Evolutionary conservation across 2,113 vertebrate species (phyloP).

Genomic region (Phodopus roborovskii): DNA sequence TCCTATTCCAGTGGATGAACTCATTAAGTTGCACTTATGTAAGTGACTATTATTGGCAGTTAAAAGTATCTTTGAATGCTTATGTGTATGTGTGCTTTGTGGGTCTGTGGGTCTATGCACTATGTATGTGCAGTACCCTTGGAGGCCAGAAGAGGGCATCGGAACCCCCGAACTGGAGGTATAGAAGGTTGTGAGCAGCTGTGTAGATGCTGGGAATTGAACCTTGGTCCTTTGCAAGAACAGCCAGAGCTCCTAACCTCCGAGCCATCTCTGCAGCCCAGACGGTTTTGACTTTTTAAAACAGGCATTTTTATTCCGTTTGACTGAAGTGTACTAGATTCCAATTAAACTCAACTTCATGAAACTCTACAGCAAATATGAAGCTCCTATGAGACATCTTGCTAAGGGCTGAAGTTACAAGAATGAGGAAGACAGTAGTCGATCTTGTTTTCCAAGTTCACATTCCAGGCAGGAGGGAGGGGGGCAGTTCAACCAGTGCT

Average conservation of each 20-base stretch:
- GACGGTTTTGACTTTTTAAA: slow-evolving; percentile 1
- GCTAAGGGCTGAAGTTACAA: neutral
- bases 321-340: neutral
- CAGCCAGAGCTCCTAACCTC: neutral
- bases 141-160: neutral
- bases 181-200: neutral
- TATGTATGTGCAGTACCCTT: neutral
- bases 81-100: neutral
- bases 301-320: neutral
- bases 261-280: neutral
- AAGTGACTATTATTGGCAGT: neutral
- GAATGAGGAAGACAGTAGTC: neutral
- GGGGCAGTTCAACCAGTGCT: neutral
- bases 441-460: neutral
- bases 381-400: neutral
- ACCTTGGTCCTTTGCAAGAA: neutral
- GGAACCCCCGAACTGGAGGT: neutral
- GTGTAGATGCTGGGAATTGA: neutral
- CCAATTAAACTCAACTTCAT: neutral
- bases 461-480: neutral
- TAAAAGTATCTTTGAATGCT: neutral
- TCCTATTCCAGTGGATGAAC: neutral
- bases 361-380: neutral
- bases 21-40: neutral
- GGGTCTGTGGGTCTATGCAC: neutral